These are phyloP conservation scores for Halcyon leucocephala DNA, from an alignment of 2,797 vertebrate genomes.

Conservation along the genomic window DNA sequence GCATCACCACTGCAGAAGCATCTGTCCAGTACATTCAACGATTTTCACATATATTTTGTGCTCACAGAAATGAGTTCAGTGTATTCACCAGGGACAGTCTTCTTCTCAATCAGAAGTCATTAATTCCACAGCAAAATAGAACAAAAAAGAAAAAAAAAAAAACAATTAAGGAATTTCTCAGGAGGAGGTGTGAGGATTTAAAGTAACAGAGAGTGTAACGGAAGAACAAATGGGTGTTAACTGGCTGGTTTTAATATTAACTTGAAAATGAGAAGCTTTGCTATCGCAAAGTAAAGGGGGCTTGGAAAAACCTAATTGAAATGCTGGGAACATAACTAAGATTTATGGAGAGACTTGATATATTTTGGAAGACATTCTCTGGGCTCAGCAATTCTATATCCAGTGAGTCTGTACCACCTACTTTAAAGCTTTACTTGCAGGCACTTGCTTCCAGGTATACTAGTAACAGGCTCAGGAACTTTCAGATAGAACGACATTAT, in stretches of 20 bases:
- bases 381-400: neutral
- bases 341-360: neutral
- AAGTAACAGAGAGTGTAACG: neutral
- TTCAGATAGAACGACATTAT: neutral
- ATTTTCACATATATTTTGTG: neutral
- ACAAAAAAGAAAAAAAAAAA: neutral
- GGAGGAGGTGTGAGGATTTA: neutral
- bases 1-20: neutral
- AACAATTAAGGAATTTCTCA: neutral
- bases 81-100: neutral
- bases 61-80: neutral
- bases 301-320: neutral
- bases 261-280: neutral
- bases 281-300: neutral
- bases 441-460: neutral
- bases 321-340: neutral
- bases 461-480: neutral
- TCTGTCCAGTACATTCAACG: neutral
- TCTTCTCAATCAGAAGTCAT: neutral
- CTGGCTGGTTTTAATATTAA: neutral
- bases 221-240: conserved; percentile 8
- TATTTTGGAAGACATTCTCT: neutral
- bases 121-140: neutral
- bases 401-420: neutral
- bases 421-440: neutral